These are phyloP conservation scores for Stichodactyla helianthus DNA, from an alignment of 64 coral and sea anemone genomes.

Conservation along the genomic window DNA sequence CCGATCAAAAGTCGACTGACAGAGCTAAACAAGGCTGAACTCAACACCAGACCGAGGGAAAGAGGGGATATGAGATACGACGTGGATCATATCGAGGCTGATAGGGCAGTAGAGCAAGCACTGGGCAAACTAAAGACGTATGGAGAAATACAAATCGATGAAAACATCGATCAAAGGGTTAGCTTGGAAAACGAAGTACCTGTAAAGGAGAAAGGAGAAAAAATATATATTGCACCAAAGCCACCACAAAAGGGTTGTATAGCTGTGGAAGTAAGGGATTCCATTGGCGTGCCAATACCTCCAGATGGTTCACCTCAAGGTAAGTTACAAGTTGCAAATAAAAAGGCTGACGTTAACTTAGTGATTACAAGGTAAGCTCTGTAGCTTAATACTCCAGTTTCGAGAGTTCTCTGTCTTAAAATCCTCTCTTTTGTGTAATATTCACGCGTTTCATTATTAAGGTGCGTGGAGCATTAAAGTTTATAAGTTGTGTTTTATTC, in stretches of 20 bases:
- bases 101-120: slow-evolving; percentile 51
- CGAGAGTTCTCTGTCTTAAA: too few relatives aligned
- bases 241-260: slow-evolving; percentile 8
- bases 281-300: not conserved
- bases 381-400: too few relatives aligned
- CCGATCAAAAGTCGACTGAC: slow-evolving; percentile 61
- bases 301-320: slow-evolving; percentile 37
- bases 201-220: not conserved
- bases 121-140: slow-evolving; percentile 63
- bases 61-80: slow-evolving; percentile 62
- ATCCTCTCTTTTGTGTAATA: too few relatives aligned
- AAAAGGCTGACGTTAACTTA: too few relatives aligned
- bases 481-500: too few relatives aligned
- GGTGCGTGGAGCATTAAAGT: too few relatives aligned
- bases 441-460: too few relatives aligned
- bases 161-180: not conserved
- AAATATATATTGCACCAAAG: not conserved
- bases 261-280: slow-evolving; percentile 41
- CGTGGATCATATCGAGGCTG: slow-evolving; percentile 69
- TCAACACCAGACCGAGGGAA: slow-evolving; percentile 59
- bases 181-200: not conserved
- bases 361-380: not conserved
- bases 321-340: not conserved
- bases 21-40: slow-evolving; percentile 40
- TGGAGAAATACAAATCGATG: slow-evolving; percentile 30